These are phyloP conservation scores for Zelleria hepariella DNA, from an alignment of 2,888 invertebrate species.

Conservation along the genomic window DNA sequence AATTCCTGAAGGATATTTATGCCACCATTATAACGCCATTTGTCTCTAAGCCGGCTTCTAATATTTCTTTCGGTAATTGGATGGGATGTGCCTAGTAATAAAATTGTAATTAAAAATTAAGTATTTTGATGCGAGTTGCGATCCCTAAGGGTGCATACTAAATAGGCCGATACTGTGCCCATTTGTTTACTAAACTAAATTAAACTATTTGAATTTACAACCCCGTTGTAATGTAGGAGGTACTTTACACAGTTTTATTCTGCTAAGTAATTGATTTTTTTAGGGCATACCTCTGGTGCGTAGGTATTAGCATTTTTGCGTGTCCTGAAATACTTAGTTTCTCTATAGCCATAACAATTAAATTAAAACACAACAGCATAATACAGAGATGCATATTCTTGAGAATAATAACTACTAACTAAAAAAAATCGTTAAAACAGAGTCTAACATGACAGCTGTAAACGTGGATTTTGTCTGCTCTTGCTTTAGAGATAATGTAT, in stretches of 20 bases:
- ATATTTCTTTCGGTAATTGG: conserved; percentile 64
- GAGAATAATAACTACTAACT: too few relatives aligned
- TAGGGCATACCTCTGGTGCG: not conserved
- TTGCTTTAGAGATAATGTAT: too few relatives aligned
- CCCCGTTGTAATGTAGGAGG: conserved; percentile 14
- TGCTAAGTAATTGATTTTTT: conserved; percentile 19
- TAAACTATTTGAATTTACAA: conserved; percentile 64
- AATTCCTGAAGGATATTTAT: not conserved
- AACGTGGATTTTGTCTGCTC: too few relatives aligned
- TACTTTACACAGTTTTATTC: conserved; percentile 19
- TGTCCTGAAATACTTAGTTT: too few relatives aligned
- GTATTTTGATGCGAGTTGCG: conserved; percentile 55
- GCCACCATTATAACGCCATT: conserved; percentile 4
- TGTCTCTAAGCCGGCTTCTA: conserved; percentile 22
- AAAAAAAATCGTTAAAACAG: too few relatives aligned
- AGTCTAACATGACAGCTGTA: too few relatives aligned
- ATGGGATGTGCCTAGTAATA: conserved; percentile 63
- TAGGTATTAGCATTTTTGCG: too few relatives aligned
- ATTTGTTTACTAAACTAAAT: conserved; percentile 59
- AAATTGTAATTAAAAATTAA: conserved; percentile 71
- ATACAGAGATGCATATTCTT: too few relatives aligned
- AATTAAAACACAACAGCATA: too few relatives aligned
- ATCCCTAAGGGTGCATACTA: conserved; percentile 66
- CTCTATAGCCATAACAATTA: too few relatives aligned
- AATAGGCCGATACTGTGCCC: conserved; percentile 44